A percentile compares a stretch with the other conserved stretches of the same genome.
Evolutionary conservation across 2,888 invertebrate genomes (phyloP).

Genomic region (Margaritifera margaritifera): DNA sequence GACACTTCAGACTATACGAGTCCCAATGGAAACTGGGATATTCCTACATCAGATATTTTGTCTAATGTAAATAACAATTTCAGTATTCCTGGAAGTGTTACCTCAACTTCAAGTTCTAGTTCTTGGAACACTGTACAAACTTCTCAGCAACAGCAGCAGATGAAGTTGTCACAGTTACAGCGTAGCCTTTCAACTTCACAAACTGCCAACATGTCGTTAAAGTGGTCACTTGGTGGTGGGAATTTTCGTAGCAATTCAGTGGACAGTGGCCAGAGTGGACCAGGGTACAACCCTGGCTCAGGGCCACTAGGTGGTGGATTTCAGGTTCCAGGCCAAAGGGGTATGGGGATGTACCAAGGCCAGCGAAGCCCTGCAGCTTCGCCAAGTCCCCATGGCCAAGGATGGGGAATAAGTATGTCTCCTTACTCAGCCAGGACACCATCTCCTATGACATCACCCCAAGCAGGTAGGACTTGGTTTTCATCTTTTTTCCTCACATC

Average conservation of each 20-base stretch:
- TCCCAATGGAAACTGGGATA: conserved; percentile 35
- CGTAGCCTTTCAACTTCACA: too few relatives aligned
- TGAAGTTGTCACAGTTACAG: conserved; percentile 19
- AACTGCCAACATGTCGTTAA: too few relatives aligned
- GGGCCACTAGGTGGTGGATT: conserved; percentile 20
- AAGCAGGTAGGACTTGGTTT: conserved; percentile 20
- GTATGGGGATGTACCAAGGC: conserved; percentile 32
- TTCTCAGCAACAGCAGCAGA: conserved; percentile 9
- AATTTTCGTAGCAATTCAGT: conserved; percentile 7
- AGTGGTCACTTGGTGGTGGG: not conserved
- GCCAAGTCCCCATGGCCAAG: conserved; percentile 31
- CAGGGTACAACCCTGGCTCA: conserved; percentile 3
- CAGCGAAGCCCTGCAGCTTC: conserved; percentile 54
- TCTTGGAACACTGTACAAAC: too few relatives aligned
- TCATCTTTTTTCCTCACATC: not conserved
- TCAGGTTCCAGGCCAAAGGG: conserved; percentile 41
- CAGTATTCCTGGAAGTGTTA: too few relatives aligned
- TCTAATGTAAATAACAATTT: not conserved
- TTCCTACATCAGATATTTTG: conserved; percentile 22
- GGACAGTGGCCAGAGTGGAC: conserved; percentile 11
- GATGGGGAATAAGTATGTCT: conserved; percentile 23
- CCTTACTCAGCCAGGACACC: conserved; percentile 39
- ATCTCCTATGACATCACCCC: conserved; percentile 42
- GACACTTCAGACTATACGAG: conserved; percentile 29
- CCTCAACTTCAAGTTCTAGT: too few relatives aligned